Base-by-base conservation (phyloP, 2,113 vertebrate genomes). In the Lamprologus speciosus region DNA sequence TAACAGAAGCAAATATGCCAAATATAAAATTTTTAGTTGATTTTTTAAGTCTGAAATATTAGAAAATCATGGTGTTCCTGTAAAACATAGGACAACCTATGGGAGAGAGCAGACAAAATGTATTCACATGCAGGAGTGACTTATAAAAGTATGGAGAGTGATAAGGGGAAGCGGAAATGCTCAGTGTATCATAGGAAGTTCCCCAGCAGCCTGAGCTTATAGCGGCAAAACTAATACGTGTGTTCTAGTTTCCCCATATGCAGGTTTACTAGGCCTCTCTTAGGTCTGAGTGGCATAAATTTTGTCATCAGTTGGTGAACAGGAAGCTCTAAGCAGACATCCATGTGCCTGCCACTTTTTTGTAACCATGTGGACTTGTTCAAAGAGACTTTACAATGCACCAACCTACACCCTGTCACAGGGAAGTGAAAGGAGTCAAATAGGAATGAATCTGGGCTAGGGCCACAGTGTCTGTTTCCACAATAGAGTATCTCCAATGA, bases 1-100 rank as follows among this genome's bases (percentile, higher is more conserved):
- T 65, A 63, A 80, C 21, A 60, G 33, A 93, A 81, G 53, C 26
- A n/a, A 23, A 70, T 80, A 13, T 16, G 13, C 13, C 47, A 7
- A 84, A 90, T 75, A 6, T 80, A 53, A 23, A 3, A 7, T 78
- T 83, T 82, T 8, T 26, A 55, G 42, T 84, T 68, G 7, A 47
- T 50, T 31, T 50, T 11, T 21, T 47, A 10, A 53, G 45, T 13
- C 26, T 50, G 45, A 31, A 78, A 78, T 51, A 1, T 50, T 31
- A 50, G 45, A 51, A 78, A 78, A n/a, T 13, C 26, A 50, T 33
- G 45, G 4, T 54, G 6, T 51, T 16, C 8, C 9, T 11, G 21
- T 13, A 54, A 81, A 81, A 13, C 50, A 75, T 19, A 50, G 21
- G 13, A 12, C 42, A 75, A 47, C 16, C 23, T 73, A 73, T 73